Evolutionary conservation across 2,113 vertebrate genomes (phyloP), one percentile per base, ranked within the genome.

Genomic region (Perca fluviatilis): DNA sequence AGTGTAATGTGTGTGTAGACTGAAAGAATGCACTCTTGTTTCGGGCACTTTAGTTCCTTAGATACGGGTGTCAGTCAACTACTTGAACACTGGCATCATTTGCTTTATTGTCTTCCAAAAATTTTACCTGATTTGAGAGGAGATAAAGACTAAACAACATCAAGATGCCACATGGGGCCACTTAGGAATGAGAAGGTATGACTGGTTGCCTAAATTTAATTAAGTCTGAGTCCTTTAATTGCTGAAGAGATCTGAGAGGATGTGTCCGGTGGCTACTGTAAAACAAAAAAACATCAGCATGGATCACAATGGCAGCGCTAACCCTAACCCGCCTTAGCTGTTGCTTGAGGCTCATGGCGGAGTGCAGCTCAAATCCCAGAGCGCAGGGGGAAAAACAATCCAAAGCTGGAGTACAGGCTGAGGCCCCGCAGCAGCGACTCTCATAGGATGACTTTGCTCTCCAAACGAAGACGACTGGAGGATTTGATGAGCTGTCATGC

Each of bases 401-500:
- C 25, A 1, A 23, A 79, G 84, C 61, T 49, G 56, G 66, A 89
- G 76, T 33, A 33, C 10, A 72, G 86, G 77, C 85, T 0, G 51
- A 63, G 65, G 77, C 71, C 84, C 67, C 54, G 1, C 58, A 1
- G 54, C 54, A 0, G 74, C 54, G 62, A 40, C 61, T 80, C 82
- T 77, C 85, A 21, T 6, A 78, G 77, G 86, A 87, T 61, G 86
- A 84, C 75, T 85, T 62, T 54, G 74, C 91, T 89, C 82, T 87
- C 74, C 63, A 40, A 82, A 84, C 23, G 79, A 56, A 74, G 62
- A 67, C 62, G 70, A 23, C 74, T 2, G 33, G 66, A 89, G 82
- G 75, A 67, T 85, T 63, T 77, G 88, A 88, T 58, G 88, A 82
- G 86, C 88, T 83, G 87, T 91, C 88, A 83, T 36, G 83, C 83